These are phyloP conservation scores for Neosalanx taihuensis DNA, from an alignment of 2,797 vertebrate genomes.

Conservation along the genomic window DNA sequence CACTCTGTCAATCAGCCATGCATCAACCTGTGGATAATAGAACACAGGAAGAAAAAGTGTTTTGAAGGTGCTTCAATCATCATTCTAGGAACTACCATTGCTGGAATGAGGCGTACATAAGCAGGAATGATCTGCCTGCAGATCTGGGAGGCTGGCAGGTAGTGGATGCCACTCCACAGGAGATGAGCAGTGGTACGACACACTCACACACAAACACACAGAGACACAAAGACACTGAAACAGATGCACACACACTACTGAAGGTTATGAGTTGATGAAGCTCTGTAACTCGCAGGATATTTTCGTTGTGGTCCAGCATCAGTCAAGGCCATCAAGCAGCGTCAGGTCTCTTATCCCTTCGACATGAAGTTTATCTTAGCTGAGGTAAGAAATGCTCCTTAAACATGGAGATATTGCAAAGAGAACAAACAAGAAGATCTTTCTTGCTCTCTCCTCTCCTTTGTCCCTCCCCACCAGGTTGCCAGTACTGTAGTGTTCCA, in stretches of 20 bases:
- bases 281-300: slow-evolving; percentile 59
- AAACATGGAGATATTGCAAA: too few relatives aligned
- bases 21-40: too few relatives aligned
- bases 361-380: slow-evolving; percentile 84
- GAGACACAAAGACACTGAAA: not conserved
- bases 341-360: slow-evolving; percentile 78
- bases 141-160: slow-evolving; percentile 86
- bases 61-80: too few relatives aligned
- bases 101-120: slow-evolving; percentile 88
- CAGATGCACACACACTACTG: not conserved
- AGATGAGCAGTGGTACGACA: slow-evolving; percentile 87
- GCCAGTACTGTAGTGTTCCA: slow-evolving; percentile 83
- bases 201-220: not conserved
- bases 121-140: slow-evolving; percentile 76
- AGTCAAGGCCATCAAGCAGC: slow-evolving; percentile 80
- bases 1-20: not conserved
- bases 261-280: not conserved
- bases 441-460: not conserved
- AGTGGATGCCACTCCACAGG: slow-evolving; percentile 90
- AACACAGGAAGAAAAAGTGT: too few relatives aligned
- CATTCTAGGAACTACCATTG: slow-evolving; percentile 90
- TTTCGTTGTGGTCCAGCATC: slow-evolving; percentile 88
- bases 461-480: slow-evolving; percentile 67
- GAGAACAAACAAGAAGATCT: too few relatives aligned
- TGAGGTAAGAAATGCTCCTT: slow-evolving; percentile 66